Conservation (phyloP, 2,113 vertebrate genomes). For the Elaphurus davidianus region DNA sequence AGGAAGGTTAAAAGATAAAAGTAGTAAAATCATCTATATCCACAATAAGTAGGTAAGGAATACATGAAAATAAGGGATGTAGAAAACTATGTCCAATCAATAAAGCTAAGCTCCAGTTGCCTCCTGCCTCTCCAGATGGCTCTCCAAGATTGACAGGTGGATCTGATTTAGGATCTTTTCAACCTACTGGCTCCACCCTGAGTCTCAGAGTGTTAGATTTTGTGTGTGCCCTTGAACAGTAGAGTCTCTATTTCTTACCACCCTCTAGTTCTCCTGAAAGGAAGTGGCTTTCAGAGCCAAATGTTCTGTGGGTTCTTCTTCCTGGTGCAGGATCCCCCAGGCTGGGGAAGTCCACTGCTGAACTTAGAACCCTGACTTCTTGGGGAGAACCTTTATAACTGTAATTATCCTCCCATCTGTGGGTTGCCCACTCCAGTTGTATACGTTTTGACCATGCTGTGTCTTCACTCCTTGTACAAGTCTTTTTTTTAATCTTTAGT, state of each 20-base stretch:
- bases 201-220: background rate
- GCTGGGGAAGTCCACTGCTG: background rate
- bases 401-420: background rate
- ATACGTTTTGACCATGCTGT: background rate
- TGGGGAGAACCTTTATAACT: background rate
- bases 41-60: background rate
- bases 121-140: background rate
- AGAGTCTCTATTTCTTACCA: background rate
- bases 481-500: background rate
- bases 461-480: background rate
- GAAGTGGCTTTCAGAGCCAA: background rate
- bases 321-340: background rate
- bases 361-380: background rate
- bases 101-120: background rate
- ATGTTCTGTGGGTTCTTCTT: background rate
- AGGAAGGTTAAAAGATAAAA: background rate
- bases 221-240: background rate
- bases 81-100: background rate
- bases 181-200: background rate
- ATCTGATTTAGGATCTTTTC: background rate
- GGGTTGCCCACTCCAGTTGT: background rate
- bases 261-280: background rate
- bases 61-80: background rate
- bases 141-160: background rate
- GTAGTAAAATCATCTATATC: background rate